Evolutionary conservation across 2,113 vertebrate species (phyloP), one percentile per base, ranked within the genome.

Genomic region (Coryphaenoides rupestris): DNA sequence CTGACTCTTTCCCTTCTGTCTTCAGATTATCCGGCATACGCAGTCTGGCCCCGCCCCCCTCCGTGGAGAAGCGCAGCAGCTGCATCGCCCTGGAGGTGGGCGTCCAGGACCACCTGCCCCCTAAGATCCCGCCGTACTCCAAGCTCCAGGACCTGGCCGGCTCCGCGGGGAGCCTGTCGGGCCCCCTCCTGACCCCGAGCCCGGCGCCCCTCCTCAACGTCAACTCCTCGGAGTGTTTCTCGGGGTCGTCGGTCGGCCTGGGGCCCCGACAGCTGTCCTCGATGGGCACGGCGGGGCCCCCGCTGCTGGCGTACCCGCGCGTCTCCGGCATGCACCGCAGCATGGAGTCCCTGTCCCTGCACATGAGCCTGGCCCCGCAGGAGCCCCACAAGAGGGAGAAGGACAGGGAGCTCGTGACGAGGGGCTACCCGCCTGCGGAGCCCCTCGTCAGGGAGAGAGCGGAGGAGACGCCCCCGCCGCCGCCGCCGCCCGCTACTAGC

Each of bases 171-270:
- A 72, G 28, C 67, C 63, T 86, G 0, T 76, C 88, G 0, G 56
- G 68, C 0, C 82, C 93, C 10, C 92, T 93, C 82, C 92, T 98
- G 77, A 93, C 90, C 46, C 95, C 95, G 16, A 98, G 95, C 65
- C 96, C 95, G 0, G 95, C 95, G 24, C 95, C 95, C n/a, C 83
- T 95, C 67, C 93, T 98, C 77, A 96, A 95, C 64, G 94, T 98
- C 74, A 98, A 96, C 88, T 95, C 95, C 0, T 93, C 93, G 14
- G 90, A 91, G 81, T 95, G 95, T 84, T 98, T 96, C 86, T 92
- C 92, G 10, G 63, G 72, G 40, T 91, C 94, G 26, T 91, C 90
- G 67, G 85, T 94, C 64, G 94, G 93, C 60, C 89, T 94, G 72
- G 93, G 93, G 74, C 77, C 83, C 13, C 66, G 87, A 60, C 87